phyloP scores from a whole-genome alignment of 92 coral and sea anemone genomes.

The Zoanthus solanderi region DNA sequence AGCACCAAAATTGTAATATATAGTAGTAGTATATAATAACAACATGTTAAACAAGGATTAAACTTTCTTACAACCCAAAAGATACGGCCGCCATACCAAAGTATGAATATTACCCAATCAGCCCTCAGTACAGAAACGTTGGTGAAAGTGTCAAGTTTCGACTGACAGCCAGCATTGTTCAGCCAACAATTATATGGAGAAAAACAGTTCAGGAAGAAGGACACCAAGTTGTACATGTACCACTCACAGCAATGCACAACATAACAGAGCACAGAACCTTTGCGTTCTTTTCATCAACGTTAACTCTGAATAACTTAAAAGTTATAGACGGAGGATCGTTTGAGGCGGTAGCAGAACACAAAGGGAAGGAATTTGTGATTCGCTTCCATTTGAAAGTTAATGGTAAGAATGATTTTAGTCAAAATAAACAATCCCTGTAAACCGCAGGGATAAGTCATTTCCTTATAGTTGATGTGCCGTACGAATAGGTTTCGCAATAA shows the following conservation, averaged over 20 bases:
- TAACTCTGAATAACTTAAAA: conserved; percentile 12
- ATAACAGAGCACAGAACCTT: neutral
- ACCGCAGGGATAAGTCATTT: too few relatives aligned
- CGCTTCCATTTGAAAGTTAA: conserved; percentile 12
- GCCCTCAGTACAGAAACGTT: neutral
- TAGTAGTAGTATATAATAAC: neutral
- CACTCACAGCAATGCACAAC: conserved; percentile 19
- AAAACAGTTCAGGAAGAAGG: neutral
- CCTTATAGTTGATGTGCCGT: too few relatives aligned
- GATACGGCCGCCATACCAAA: conserved; percentile 22
- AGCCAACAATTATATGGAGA: conserved; percentile 31
- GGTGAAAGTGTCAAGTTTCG: conserved; percentile 23
- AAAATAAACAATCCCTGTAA: too few relatives aligned
- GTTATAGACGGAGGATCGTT: neutral
- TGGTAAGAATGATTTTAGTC: conserved; percentile 6
- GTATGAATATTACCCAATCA: neutral
- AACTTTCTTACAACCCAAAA: neutral
- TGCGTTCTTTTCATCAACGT: conserved; percentile 27
- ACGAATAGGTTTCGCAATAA: too few relatives aligned
- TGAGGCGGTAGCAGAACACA: conserved; percentile 21
- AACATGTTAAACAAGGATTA: neutral
- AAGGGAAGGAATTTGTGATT: neutral
- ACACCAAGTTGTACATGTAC: neutral
- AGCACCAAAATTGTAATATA: neutral
- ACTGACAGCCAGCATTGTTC: neutral